These are phyloP conservation scores for Patella ulyssiponensis DNA, from an alignment of 2,888 invertebrate species.

Conservation along the genomic window DNA sequence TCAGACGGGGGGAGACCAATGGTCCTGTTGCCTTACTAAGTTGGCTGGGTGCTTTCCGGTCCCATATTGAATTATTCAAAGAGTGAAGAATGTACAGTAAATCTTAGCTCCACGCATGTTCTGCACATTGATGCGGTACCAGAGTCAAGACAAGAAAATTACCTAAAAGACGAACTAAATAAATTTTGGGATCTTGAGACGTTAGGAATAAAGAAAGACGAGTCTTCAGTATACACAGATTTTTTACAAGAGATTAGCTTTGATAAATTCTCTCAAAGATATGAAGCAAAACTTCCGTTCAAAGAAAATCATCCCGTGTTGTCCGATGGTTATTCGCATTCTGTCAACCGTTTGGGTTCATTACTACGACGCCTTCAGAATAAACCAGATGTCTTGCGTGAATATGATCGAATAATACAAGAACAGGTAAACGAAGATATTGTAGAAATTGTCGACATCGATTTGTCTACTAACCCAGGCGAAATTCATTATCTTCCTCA, in stretches of 20 bases:
- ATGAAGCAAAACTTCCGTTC: neutral
- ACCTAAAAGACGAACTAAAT: neutral
- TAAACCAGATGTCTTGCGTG: neutral
- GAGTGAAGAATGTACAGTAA: neutral
- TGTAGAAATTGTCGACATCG: neutral
- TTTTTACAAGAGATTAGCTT: neutral
- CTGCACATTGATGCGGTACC: neutral
- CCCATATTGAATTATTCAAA: neutral
- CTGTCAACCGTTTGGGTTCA: neutral
- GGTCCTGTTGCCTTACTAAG: neutral
- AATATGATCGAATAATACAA: neutral
- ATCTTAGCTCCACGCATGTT: neutral
- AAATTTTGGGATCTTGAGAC: neutral
- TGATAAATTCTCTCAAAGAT: neutral
- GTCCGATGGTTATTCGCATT: neutral
- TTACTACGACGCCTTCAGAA: neutral
- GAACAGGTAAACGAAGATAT: neutral
- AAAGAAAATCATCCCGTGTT: neutral
- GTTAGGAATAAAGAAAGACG: neutral
- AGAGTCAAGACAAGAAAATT: neutral
- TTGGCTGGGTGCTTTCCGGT: neutral
- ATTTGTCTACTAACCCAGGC: no score
- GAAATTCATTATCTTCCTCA: no score
- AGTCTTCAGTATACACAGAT: neutral
- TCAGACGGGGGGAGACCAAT: slow-evolving; percentile 5